Base-by-base conservation (phyloP, 2,797 vertebrate species). In the Urocyon cinereoargenteus region DNA sequence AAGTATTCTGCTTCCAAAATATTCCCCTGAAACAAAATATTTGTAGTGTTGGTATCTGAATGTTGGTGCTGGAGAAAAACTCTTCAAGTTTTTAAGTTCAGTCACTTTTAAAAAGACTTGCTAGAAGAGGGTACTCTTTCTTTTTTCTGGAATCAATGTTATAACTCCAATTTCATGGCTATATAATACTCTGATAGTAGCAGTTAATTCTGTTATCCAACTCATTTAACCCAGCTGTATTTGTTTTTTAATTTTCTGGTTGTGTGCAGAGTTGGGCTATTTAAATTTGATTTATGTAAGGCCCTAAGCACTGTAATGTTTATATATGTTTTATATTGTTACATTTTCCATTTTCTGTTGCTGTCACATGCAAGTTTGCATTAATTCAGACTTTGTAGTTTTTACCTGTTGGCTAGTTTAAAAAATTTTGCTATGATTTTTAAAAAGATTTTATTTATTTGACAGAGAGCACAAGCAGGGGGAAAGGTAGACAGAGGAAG, bases 191-290 rank as follows among this genome's bases (percentile, higher is more conserved):
- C 28, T 85, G 40, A 70, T 53, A 82, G 18, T 79, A 79, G 26
- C 45, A 72, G 59, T 77, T 78, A 78, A 78, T 66, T 55, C n/a
- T 55, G 49, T 82, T 73, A 21, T 40, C 26, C n/a, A 40, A 11
- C 19, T 95, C 62, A 85, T 51, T 53, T 70, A 66, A 61, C 14
- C 26, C 79, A 66, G 21, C 21, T 84, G 51, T 62, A 62, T 79
- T 93, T 90, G 68, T 75, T 75, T 86, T 95, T 84, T 45, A 96
- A 85, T 90, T 97, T 93, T 31, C 51, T 90, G 5, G 19, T 77
- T 62, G 14, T 86, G 40, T 82, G 57, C 26, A 45, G 59, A 86
- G 14, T 90, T 96, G 26, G 18, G 14, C 40, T 68, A 57, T 21
- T 19, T 72, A 84, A 64, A 24, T 64, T 49, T 73, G 78, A 79